Conservation (phyloP, 1,140 invertebrate genomes). For the Saxidomus purpurata region DNA sequence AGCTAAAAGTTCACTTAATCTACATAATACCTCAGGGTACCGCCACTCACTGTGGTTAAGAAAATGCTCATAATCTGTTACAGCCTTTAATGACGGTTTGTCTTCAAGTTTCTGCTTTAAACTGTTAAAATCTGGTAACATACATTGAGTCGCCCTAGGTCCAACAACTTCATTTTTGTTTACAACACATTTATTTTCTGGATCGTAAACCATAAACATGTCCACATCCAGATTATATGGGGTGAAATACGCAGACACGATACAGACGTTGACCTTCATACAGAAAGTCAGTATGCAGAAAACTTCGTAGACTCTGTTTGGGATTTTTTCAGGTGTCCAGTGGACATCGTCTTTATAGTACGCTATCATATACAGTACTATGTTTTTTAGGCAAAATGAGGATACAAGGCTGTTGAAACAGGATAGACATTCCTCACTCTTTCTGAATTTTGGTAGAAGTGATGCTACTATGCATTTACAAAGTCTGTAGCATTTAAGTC, state of each 20-base stretch:
- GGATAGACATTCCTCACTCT: background rate
- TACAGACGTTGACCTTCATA: background rate
- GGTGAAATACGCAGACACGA: background rate
- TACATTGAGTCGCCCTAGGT: background rate
- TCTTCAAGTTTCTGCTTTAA: constrained; percentile 14
- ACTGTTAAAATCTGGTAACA: background rate
- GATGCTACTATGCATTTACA: background rate
- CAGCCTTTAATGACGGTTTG: background rate
- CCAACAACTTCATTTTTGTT: background rate
- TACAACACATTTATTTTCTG: background rate
- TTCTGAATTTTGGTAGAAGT: background rate
- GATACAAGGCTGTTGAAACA: constrained; percentile 9
- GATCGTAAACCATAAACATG: background rate
- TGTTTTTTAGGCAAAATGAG: constrained; percentile 9
- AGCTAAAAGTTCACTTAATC: background rate
- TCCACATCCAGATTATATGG: background rate
- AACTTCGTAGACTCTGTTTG: constrained; percentile 17
- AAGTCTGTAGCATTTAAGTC: background rate
- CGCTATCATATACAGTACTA: constrained; percentile 1
- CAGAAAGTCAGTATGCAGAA: background rate
- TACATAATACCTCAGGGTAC: constrained; percentile 2
- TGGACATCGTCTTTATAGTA: background rate
- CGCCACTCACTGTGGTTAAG: background rate
- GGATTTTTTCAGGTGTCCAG: background rate
- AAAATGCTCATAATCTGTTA: background rate